Evolutionary conservation across 2,888 invertebrate species (phyloP).

Genomic region (Dryomyza anilis): DNA sequence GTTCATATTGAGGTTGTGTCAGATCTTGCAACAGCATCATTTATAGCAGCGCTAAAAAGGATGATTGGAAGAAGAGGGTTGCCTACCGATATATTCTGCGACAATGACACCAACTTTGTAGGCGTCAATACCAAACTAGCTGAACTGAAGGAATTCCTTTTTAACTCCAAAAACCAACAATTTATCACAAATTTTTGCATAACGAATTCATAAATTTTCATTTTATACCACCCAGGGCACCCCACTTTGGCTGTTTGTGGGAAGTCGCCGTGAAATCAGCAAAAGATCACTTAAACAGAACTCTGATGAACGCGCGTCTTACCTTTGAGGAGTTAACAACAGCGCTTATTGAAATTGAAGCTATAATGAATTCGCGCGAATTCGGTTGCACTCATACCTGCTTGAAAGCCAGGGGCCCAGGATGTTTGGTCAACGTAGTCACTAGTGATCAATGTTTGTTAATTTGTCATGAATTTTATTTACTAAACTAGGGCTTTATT

Average conservation of each 20-base stretch:
- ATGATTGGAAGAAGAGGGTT: not conserved
- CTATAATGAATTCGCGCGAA: slow-evolving; percentile 27
- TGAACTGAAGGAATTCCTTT: too few relatives aligned
- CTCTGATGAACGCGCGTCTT: slow-evolving; percentile 20
- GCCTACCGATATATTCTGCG: not conserved
- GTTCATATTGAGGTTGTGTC: slow-evolving; percentile 32
- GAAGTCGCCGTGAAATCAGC: slow-evolving; percentile 25
- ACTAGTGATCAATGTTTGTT: too few relatives aligned
- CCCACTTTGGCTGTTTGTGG: slow-evolving; percentile 33
- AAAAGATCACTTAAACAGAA: slow-evolving; percentile 29
- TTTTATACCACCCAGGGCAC: too few relatives aligned
- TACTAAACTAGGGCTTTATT: too few relatives aligned
- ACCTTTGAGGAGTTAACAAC: slow-evolving; percentile 32
- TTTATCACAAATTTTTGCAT: too few relatives aligned
- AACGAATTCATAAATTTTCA: too few relatives aligned
- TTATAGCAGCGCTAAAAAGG: slow-evolving; percentile 28
- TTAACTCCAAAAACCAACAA: too few relatives aligned
- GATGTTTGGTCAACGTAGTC: too few relatives aligned
- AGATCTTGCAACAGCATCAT: slow-evolving; percentile 27
- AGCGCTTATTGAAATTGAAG: slow-evolving; percentile 31
- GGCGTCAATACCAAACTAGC: not conserved
- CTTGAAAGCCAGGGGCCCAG: not conserved
- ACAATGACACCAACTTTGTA: slow-evolving; percentile 22
- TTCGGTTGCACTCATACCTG: not conserved
- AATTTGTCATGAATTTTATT: too few relatives aligned